Base-by-base conservation (phyloP, 2,888 invertebrate species). In the Tridacna gigas region DNA sequence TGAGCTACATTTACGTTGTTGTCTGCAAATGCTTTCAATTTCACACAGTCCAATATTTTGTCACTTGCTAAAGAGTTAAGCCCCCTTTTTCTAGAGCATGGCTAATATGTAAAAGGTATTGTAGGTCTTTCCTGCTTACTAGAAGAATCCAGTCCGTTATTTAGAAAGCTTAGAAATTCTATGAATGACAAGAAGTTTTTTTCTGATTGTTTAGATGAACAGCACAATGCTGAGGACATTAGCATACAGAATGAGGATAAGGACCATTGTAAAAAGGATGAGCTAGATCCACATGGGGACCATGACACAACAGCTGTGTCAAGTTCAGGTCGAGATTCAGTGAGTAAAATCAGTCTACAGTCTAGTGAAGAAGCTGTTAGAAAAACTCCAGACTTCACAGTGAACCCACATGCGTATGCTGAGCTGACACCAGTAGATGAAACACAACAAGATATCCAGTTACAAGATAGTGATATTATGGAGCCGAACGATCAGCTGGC, bases 311-410 rank as follows among this genome's bases (percentile, higher is more conserved):
- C 26, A 37, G 37, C 37, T 37, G 37, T 37, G 37, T 37, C 37
- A 18, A 63, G 63, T 63, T 22, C 63, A 63, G 63, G 22, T 13
- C 63, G 63, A 4, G 22, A 25, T 63, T 63, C 20, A 22, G 22
- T 20, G 12, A 63, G 63, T 25, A 63, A 22, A 63, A n/a, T 22
- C n/a, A 63, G 63, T 25, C 63, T 63, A 13, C 15, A 63, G 22
- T 63, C 63, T n/a, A 22, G 22, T 13, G 26, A 63, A 13, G 63
- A 22, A n/a, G 25, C 22, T 25, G 63, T 22, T 7, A 63, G 63
- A 63, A 63, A 63, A 63, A 63, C 63, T 63, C 63, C 63, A 63
- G 63, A 63, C 3, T 25, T 22, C 13, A 22, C 63, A n/a, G 63
- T 63, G 63, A 63, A 63, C 22, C 22, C 15, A 25, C 63, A 63